Conservation (phyloP, 2,797 vertebrate species). For the Benthosema pterotum region DNA sequence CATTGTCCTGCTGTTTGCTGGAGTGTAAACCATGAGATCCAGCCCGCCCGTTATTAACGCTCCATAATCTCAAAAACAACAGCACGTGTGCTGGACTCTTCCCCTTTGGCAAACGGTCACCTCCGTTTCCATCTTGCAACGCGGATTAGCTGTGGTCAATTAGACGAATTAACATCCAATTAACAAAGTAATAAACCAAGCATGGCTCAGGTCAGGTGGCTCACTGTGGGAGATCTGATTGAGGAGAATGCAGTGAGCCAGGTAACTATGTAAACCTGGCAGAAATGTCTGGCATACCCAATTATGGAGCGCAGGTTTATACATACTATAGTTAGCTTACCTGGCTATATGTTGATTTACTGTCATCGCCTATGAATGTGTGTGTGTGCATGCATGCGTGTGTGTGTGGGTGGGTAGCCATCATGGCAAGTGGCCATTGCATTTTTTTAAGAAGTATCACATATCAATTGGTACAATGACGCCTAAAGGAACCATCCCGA, state of each 20-base stretch:
- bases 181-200: constrained; percentile 42
- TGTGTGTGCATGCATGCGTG: background rate
- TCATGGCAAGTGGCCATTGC: too few species aligned
- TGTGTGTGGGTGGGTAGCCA: too few species aligned
- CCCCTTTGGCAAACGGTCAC: constrained; percentile 78
- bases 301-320: too few species aligned
- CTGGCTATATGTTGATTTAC: background rate
- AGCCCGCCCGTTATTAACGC: constrained; percentile 33
- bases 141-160: constrained; percentile 51
- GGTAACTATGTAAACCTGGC: too few species aligned
- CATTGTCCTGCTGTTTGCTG: constrained; percentile 72
- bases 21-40: constrained; percentile 48
- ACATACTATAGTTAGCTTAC: constrained; percentile 3
- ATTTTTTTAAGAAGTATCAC: too few species aligned
- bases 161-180: constrained; percentile 50
- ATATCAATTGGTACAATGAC: too few species aligned
- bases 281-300: too few species aligned
- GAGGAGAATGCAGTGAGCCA: too few species aligned
- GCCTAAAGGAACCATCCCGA: too few species aligned
- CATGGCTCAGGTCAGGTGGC: constrained; percentile 9
- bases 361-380: constrained; percentile 10
- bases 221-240: constrained; percentile 6
- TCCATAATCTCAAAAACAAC: constrained; percentile 56
- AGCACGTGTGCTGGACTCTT: constrained; percentile 60
- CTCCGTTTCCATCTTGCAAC: constrained; percentile 48